A percentile compares a stretch with the other conserved stretches of the same genome.
Conservation (phyloP, 2,888 invertebrate genomes). For the Pocota personata region DNA sequence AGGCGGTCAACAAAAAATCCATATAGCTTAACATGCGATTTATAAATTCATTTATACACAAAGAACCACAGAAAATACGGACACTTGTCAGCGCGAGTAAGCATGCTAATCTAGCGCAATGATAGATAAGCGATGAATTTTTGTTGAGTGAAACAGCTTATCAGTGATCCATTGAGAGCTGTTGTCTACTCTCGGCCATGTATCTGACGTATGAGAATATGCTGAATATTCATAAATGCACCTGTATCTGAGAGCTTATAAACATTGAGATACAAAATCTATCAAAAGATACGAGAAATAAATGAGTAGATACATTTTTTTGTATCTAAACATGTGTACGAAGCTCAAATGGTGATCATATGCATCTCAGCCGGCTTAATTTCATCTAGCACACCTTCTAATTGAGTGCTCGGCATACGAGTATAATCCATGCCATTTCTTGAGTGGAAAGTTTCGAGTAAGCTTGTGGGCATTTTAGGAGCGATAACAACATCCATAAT, state of each 20-base stretch:
- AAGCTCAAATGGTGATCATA: neutral
- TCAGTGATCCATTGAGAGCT: constrained; percentile 22
- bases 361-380: neutral
- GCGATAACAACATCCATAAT: constrained; percentile 15
- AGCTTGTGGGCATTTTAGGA: neutral
- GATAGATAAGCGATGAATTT: constrained; percentile 48
- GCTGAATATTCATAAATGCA: neutral
- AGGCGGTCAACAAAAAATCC: constrained; percentile 17
- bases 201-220: neutral
- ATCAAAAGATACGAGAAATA: neutral
- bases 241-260: neutral
- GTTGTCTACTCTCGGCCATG: neutral
- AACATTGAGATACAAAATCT: neutral
- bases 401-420: constrained; percentile 8
- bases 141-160: constrained; percentile 54
- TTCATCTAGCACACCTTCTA: neutral
- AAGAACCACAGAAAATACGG: neutral
- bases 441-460: constrained; percentile 26
- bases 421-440: neutral
- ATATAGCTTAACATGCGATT: constrained; percentile 52
- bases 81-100: constrained; percentile 30
- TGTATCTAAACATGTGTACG: constrained; percentile 40
- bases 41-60: constrained; percentile 39
- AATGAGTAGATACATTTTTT: neutral
- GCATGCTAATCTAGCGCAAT: constrained; percentile 29